phyloP scores from a whole-genome alignment of 1,140 invertebrate genomes.

The Drosophila subobscura region DNA sequence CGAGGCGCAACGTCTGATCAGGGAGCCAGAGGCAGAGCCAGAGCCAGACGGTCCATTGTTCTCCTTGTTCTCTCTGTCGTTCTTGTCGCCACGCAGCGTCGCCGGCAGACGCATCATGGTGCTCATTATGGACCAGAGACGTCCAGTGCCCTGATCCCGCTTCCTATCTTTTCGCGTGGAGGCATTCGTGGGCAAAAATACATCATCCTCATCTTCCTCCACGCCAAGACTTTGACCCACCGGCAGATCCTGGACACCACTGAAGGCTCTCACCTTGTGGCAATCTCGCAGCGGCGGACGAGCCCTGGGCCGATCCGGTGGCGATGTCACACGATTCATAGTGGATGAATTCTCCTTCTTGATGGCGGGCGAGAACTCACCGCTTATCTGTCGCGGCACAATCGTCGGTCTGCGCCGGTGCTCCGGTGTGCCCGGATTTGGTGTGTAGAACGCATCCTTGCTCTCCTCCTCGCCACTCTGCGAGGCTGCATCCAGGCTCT shows the following conservation, averaged over 20 bases:
- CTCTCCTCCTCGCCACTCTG: slow-evolving; percentile 15
- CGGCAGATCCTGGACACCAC: slow-evolving; percentile 49
- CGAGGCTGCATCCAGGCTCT: slow-evolving; percentile 1
- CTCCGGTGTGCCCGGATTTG: slow-evolving; percentile 45
- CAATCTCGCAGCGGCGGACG: slow-evolving; percentile 62
- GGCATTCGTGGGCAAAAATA: slow-evolving; percentile 56
- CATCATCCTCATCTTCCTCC: slow-evolving; percentile 60
- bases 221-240: slow-evolving; percentile 1
- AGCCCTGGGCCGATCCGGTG: slow-evolving; percentile 26
- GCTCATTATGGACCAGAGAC: slow-evolving; percentile 71
- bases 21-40: slow-evolving; percentile 55
- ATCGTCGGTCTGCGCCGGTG: slow-evolving; percentile 28
- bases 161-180: slow-evolving; percentile 64
- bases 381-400: slow-evolving; percentile 55
- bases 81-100: slow-evolving; percentile 13
- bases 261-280: slow-evolving; percentile 36
- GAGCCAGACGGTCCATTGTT: slow-evolving; percentile 11
- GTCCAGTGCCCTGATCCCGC: slow-evolving; percentile 35
- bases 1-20: slow-evolving; percentile 74
- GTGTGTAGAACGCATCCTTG: slow-evolving; percentile 71
- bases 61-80: slow-evolving; percentile 35
- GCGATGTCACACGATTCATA: background rate
- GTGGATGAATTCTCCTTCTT: background rate
- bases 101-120: slow-evolving; percentile 72
- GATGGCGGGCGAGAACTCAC: slow-evolving; percentile 42